Evolutionary conservation across 2,888 invertebrate species (phyloP).

Genomic region (Drosophila diplacantha): DNA sequence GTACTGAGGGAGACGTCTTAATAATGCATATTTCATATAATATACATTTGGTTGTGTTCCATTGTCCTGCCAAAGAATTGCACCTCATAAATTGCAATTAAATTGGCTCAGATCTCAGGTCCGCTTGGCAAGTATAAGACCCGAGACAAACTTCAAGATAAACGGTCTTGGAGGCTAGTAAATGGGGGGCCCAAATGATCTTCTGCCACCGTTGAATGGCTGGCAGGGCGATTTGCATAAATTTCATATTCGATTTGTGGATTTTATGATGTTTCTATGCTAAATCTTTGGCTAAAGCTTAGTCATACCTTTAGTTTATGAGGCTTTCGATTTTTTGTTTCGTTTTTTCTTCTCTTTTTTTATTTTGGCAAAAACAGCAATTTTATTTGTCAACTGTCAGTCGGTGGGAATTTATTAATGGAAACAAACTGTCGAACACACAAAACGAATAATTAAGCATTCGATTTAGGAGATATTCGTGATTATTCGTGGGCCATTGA

Average conservation of each 20-base stretch:
- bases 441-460: slow-evolving; percentile 34
- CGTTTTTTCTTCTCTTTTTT: neutral
- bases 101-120: neutral
- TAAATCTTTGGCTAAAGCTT: slow-evolving; percentile 26
- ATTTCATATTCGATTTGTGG: slow-evolving; percentile 50
- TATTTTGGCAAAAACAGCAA: slow-evolving; percentile 25
- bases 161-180: slow-evolving; percentile 2
- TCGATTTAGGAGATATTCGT: slow-evolving; percentile 6
- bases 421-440: slow-evolving; percentile 40
- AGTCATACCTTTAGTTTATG: slow-evolving; percentile 42
- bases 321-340: slow-evolving; percentile 22
- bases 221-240: slow-evolving; percentile 50
- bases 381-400: slow-evolving; percentile 44
- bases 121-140: neutral
- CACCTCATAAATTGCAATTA: slow-evolving; percentile 42
- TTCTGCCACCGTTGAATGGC: slow-evolving; percentile 56
- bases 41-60: neutral
- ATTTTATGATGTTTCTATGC: slow-evolving; percentile 58
- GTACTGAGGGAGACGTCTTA: too few relatives aligned
- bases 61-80: neutral
- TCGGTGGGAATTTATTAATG: slow-evolving; percentile 42
- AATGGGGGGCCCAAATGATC: slow-evolving; percentile 29
- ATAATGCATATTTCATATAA: too few relatives aligned
- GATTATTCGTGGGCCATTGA: slow-evolving; percentile 18
- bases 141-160: slow-evolving; percentile 1